phyloP scores from a whole-genome alignment of 1,140 invertebrate genomes.

The Venturia canescens region DNA sequence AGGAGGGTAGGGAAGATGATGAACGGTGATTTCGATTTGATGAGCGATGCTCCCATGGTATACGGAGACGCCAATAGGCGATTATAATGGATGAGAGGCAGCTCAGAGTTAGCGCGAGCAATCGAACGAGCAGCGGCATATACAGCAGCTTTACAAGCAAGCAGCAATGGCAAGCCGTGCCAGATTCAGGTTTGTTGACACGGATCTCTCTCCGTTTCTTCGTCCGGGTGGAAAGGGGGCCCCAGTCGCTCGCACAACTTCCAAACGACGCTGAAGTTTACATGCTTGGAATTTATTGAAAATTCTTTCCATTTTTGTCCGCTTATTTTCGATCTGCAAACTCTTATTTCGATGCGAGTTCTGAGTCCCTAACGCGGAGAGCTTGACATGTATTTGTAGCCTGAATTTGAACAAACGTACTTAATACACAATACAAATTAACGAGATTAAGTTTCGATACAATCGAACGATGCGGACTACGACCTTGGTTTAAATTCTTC shows the following conservation, averaged over 20 bases:
- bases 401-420: no score
- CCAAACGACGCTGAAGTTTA: background rate
- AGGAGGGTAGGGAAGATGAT: background rate
- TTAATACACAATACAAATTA: no score
- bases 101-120: slow-evolving; percentile 24
- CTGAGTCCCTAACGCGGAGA: no score
- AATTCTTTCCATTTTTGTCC: background rate
- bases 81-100: slow-evolving; percentile 54
- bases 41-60: slow-evolving; percentile 13
- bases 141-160: slow-evolving; percentile 17
- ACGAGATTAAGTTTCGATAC: no score
- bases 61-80: slow-evolving; percentile 45
- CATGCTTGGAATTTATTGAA: background rate
- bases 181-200: slow-evolving; percentile 63
- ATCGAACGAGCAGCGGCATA: slow-evolving; percentile 25
- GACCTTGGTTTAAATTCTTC: slow-evolving; percentile 21
- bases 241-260: slow-evolving; percentile 29
- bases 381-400: no score
- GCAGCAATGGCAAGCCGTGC: slow-evolving; percentile 48
- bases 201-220: slow-evolving; percentile 56
- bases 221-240: slow-evolving; percentile 44
- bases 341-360: no score
- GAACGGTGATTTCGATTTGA: background rate
- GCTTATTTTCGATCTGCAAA: no score
- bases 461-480: no score